Conservation (phyloP, 2,797 vertebrate genomes). For the Uromys caudimaculatus region DNA sequence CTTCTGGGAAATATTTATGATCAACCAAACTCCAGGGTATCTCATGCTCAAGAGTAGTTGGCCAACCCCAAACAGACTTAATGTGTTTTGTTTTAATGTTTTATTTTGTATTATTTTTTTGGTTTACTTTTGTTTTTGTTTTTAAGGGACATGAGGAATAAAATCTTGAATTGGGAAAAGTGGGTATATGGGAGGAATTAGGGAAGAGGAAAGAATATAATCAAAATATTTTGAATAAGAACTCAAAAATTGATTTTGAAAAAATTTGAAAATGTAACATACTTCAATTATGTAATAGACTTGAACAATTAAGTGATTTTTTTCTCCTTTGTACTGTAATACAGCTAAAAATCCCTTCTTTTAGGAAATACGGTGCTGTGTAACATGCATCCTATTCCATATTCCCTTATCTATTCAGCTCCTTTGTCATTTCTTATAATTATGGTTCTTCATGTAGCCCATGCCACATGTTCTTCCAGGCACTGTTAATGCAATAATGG, state of each 20-base stretch:
- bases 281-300: neutral
- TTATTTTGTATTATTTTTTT: neutral
- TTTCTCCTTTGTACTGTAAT: neutral
- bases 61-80: neutral
- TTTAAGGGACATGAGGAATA: neutral
- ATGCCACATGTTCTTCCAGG: neutral
- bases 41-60: neutral
- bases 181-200: neutral
- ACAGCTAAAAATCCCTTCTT: neutral
- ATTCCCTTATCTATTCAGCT: neutral
- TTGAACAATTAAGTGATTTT: neutral
- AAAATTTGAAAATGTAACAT: neutral
- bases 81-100: neutral
- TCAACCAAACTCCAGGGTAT: neutral
- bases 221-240: neutral
- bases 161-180: neutral
- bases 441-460: neutral
- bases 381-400: neutral
- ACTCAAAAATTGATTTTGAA: neutral
- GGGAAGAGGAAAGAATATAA: neutral
- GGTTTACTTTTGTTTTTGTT: neutral
- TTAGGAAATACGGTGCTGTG: conserved; percentile 18
- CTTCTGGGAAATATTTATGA: neutral
- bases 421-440: conserved; percentile 8
- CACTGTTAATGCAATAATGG: neutral